Base-by-base conservation (phyloP, 2,113 vertebrate genomes). In the Cheirogaleus medius region DNA sequence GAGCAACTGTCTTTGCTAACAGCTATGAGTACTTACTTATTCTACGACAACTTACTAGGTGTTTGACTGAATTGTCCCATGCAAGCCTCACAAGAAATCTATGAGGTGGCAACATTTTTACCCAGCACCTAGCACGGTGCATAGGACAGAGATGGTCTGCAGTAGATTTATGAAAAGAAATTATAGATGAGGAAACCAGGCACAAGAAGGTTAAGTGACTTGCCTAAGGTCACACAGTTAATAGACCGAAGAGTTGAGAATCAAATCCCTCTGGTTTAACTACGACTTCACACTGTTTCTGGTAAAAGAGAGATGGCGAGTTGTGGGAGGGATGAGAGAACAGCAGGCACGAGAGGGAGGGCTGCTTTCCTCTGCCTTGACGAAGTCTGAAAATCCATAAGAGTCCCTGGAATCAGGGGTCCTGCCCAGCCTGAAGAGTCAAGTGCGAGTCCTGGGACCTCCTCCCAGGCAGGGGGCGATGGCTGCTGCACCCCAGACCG, bases 381-480 rank as follows among this genome's bases (percentile, higher is more conserved):
- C 7, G 1, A 73, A 42, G 84, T 37, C 42, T 25, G 44, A 71
- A 92, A 63, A 49, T 6, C 52, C 44, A 25, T 1, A 6, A 54
- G 39, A 58, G 6, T 32, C 12, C 4, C 4, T 23, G 4, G 25
- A 29, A 12, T 52, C 68, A 3, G 7, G 0, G 9, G 5, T 66
- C 42, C 10, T 6, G 1, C 20, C 52, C 54, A 1, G 0, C 14
- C 82, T 66, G 49, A 56, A 73, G 23, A 74, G 63, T 83, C 18
- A 25, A 64, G 58, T 27, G 4, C 0, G 7, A 69, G 37, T 34
- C 18, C 1, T 1, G 4, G 27, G 1, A 8, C 1, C 1, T 44
- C 37, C 29, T 32, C 52, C 32, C 6, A 0, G 80, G 58, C 21
- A 1, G n/a, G 9, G 9, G 27, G 17, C 1, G 3, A 47, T 29